These are phyloP conservation scores for Ictalurus furcatus DNA, from an alignment of 2,113 vertebrate species.

Conservation along the genomic window DNA sequence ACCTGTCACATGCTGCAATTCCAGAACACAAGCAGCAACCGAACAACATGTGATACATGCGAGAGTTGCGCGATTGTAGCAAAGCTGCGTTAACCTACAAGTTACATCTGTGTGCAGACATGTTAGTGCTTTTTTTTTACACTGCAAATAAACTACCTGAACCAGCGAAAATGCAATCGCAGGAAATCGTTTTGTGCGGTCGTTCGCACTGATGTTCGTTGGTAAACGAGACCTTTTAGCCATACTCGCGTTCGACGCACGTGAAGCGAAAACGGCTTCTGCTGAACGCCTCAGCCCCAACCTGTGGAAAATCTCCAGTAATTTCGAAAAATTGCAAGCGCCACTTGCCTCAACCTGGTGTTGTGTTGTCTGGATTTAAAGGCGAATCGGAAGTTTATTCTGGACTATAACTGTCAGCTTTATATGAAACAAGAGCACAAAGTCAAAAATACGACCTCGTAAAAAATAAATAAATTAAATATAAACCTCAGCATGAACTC, in stretches of 20 bases:
- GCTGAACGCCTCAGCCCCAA: too few relatives aligned
- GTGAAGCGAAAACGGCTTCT: too few relatives aligned
- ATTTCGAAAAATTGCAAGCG: too few relatives aligned
- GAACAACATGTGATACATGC: background rate
- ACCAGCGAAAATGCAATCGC: too few relatives aligned
- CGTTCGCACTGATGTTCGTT: too few relatives aligned
- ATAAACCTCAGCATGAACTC: background rate
- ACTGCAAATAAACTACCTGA: too few relatives aligned
- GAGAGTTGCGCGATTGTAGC: background rate
- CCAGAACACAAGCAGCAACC: background rate
- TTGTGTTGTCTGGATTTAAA: background rate
- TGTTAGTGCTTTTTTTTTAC: background rate
- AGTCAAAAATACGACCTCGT: background rate
- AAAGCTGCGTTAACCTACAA: too few relatives aligned
- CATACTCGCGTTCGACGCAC: too few relatives aligned
- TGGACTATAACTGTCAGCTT: background rate
- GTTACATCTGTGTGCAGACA: background rate
- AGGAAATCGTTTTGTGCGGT: too few relatives aligned
- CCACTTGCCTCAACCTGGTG: too few relatives aligned
- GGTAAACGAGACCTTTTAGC: too few relatives aligned
- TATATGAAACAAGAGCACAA: background rate
- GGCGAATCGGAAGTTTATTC: background rate
- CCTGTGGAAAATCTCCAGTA: too few relatives aligned
- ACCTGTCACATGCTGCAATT: conserved; percentile 31
- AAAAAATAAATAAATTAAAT: background rate